Base-by-base conservation (phyloP, 2,797 vertebrate species). In the Mico argentatus region DNA sequence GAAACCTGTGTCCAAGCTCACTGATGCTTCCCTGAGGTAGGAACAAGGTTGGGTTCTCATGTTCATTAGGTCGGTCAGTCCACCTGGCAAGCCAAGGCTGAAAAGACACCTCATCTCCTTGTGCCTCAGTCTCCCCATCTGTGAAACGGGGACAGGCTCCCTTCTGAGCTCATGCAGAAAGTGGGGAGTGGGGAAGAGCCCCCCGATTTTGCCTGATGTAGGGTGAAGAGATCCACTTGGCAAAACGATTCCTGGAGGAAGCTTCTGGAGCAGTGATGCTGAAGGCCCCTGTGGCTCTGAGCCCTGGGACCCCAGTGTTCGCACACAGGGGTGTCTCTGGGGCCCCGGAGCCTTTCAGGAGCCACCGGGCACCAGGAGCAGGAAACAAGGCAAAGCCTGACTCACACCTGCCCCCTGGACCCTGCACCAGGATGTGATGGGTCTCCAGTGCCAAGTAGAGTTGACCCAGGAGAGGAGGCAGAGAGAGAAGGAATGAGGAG, bases 81-180 rank as follows among this genome's bases (percentile, higher is more conserved):
- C 20, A 27, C 36, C 17, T 0, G 2, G 33, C 24, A 24, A 7
- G 8, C 33, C 2, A 10, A 12, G 8, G 59, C 10, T 0, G 1
- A 55, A 44, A 57, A 59, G 26, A 24, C 11, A 46, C 9, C 12
- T 39, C 11, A 15, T 26, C 57, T 83, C 84, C 44, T 64, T 33
- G 26, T n/a, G 5, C 75, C 15, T 90, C 20, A 19, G 11, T 64
- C 44, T 75, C 46, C 59, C 48, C 26, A 26, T 1, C 36, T 55
- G 39, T 64, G 39, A 50, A 46, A 84, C 15, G 24, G 13, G 55
- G 72, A 55, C 1, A 72, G n/a, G 39, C 7, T 48, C 59, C 24
- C 55, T 82, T 7, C 79, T 9, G 36, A 55, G 48, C 15, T 9
- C 80, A 48, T 0, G 8, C 12, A 24, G 26, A 2, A 39, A 12